Base-by-base conservation (phyloP, 2,113 vertebrate genomes). In the Limnothrissa miodon region DNA sequence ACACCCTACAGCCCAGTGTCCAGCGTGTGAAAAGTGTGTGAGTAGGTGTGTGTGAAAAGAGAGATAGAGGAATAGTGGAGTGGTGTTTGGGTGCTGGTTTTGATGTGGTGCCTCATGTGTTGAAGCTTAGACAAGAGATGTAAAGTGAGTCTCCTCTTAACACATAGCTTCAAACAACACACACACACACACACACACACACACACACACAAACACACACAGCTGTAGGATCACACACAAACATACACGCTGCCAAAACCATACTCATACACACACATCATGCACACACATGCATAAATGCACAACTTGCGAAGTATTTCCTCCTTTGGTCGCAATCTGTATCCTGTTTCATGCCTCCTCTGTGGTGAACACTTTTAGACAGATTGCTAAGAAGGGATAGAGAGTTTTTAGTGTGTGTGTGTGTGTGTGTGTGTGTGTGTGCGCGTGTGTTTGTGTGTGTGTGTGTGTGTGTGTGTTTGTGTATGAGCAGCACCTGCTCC, bases 381-480 rank as follows among this genome's bases (percentile, higher is more conserved):
- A 62, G n/a, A 62, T 62, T 62, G 19, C 59, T 62, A 62, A 29
- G 59, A n/a, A 56, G 53, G 53, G 53, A 56, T n/a, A 2, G 53
- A 56, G 53, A 56, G 21, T 62, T 62, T 10, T 25, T 1, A 11
- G 59, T 25, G 23, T 62, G 56, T 29, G 25, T 59, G 56, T 59
- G 56, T 59, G 56, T 59, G 56, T 59, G 1, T 59, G 23, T 59
- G 53, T 59, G 1, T 59, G 23, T 59, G 23, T 59, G n/a, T 59
- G n/a, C 10, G 56, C 29, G 59, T 62, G 25, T 62, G 66, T 33
- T 29, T 74, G 66, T 74, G 42, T 80, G 56, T 70, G 39, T 39
- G 23, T 83, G 81, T 82, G 59, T 39, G 23, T 82, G 21, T 66
- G 81, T 82, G 59, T 46, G 66, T 66, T 9, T 66, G 59, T 29